phyloP scores from a whole-genome alignment of 2,888 invertebrate genomes.

The Steinernema carpocapsae region DNA sequence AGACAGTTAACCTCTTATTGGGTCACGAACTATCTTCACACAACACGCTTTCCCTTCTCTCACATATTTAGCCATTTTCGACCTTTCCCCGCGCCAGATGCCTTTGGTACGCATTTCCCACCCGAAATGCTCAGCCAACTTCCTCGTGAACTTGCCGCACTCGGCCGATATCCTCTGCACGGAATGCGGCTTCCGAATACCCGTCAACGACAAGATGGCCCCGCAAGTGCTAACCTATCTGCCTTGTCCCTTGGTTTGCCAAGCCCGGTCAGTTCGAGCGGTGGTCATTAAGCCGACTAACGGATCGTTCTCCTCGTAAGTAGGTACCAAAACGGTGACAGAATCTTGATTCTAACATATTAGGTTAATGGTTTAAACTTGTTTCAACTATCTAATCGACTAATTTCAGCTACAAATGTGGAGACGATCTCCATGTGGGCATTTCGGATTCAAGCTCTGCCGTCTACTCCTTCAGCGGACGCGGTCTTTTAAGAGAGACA shows the following conservation, averaged over 20 bases:
- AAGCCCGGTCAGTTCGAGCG: neutral
- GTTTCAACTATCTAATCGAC: neutral
- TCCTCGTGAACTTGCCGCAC: too few relatives aligned
- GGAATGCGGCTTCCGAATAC: neutral
- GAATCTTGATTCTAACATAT: neutral
- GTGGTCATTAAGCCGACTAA: slow-evolving; percentile 1
- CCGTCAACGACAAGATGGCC: neutral
- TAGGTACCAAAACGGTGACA: neutral
- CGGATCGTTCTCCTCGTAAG: slow-evolving; percentile 22
- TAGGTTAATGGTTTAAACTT: neutral
- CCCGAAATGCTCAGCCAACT: neutral
- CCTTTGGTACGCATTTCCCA: neutral
- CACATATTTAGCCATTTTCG: neutral
- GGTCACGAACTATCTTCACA: neutral
- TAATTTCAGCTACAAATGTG: neutral
- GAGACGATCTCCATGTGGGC: slow-evolving; percentile 9
- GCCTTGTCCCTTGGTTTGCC: neutral
- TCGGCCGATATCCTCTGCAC: neutral
- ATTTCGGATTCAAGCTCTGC: neutral
- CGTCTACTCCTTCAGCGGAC: neutral
- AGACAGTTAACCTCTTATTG: neutral
- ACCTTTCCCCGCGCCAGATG: neutral
- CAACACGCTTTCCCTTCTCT: neutral
- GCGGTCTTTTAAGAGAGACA: neutral
- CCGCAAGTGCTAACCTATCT: neutral